Conservation (phyloP, 2,797 vertebrate species). For the Taenioides sp. region DNA sequence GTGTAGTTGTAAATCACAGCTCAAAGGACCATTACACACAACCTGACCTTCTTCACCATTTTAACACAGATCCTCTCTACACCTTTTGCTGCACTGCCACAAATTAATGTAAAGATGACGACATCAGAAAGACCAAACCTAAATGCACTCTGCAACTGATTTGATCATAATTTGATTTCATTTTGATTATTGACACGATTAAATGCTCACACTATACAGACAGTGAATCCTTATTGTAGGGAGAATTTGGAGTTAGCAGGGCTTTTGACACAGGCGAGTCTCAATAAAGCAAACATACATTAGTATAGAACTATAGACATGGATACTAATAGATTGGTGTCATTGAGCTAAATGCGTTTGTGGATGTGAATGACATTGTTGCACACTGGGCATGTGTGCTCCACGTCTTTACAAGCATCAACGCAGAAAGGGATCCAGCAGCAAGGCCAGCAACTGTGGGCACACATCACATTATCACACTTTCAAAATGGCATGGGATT, state of each 20-base stretch:
- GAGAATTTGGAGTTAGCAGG: too few species aligned
- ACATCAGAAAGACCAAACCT: not conserved
- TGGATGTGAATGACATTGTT: slow-evolving; percentile 39
- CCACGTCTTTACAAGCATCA: slow-evolving; percentile 65
- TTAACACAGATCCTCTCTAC: not conserved
- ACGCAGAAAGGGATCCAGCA: slow-evolving; percentile 69
- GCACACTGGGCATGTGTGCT: slow-evolving; percentile 70
- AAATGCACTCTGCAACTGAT: not conserved
- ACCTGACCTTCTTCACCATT: not conserved
- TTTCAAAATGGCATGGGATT: too few species aligned
- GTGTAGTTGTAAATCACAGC: not conserved
- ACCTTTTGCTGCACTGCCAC: not conserved
- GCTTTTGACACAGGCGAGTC: too few species aligned
- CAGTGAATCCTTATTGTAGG: not conserved
- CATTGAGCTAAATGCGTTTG: not conserved
- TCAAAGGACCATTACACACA: not conserved
- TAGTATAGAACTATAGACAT: not conserved
- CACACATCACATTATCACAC: not conserved
- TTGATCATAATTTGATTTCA: not conserved
- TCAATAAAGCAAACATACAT: not conserved
- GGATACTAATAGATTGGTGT: not conserved
- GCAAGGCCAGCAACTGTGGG: slow-evolving; percentile 48
- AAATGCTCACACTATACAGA: not conserved
- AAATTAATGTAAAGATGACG: not conserved
- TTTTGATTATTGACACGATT: not conserved